Evolutionary conservation across 2,113 vertebrate genomes (phyloP).

Genomic region (Poeciliopsis turrubarensis): DNA sequence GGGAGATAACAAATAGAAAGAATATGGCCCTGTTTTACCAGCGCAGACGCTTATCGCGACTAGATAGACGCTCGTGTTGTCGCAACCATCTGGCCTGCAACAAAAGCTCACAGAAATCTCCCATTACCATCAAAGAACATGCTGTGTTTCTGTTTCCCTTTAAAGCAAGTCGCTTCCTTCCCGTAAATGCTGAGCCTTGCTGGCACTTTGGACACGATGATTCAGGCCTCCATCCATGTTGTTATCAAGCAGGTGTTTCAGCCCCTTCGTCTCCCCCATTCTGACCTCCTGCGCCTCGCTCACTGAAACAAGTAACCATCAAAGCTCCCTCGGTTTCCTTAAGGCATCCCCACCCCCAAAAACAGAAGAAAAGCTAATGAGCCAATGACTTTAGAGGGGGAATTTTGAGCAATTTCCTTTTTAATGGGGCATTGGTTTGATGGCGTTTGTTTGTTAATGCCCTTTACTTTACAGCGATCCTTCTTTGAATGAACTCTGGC

Average conservation of each 20-base stretch:
- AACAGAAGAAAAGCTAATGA: conserved; percentile 68
- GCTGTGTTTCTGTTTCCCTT: conserved; percentile 47
- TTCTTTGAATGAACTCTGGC: conserved; percentile 34
- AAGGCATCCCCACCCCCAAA: conserved; percentile 17
- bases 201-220: not conserved
- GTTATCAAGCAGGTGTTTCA: conserved; percentile 66
- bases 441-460: conserved; percentile 74
- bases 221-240: conserved; percentile 16
- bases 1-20: conserved; percentile 10
- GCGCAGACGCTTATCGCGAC: conserved; percentile 31
- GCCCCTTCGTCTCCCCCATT: not conserved
- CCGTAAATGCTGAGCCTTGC: conserved; percentile 15
- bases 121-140: conserved; percentile 18
- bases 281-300: conserved; percentile 42
- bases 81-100: conserved; percentile 40
- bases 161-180: conserved; percentile 23
- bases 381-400: conserved; percentile 65
- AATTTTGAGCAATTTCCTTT: conserved; percentile 76
- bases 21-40: conserved; percentile 3
- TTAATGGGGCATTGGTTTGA: conserved; percentile 68
- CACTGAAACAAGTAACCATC: conserved; percentile 50
- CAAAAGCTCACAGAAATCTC: conserved; percentile 34
- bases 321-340: conserved; percentile 22
- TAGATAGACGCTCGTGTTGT: conserved; percentile 43
- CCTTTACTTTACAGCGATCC: conserved; percentile 60